A percentile compares a stretch with the other conserved stretches of the same genome.
These are phyloP conservation scores for Escarpia spicata DNA, from an alignment of 2,888 invertebrate genomes.

Conservation along the genomic window DNA sequence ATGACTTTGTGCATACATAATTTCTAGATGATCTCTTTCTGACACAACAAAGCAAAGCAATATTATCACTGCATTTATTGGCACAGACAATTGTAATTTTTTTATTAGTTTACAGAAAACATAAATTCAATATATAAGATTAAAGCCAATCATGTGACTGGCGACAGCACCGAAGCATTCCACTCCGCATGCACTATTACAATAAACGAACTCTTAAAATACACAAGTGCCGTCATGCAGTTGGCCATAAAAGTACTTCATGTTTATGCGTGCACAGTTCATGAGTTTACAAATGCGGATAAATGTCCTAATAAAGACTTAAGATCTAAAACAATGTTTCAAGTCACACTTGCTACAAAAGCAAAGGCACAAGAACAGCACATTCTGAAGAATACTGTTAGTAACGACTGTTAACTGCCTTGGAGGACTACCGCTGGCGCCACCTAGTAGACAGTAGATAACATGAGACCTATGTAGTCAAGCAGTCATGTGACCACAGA, in stretches of 20 bases:
- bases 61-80: constrained; percentile 10
- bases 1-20: no score
- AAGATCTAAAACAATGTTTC: background rate
- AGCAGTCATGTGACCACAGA: background rate
- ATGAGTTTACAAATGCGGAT: background rate
- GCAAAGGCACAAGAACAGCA: background rate
- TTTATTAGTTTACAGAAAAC: constrained; percentile 13
- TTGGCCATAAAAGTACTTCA: background rate
- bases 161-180: background rate
- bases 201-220: background rate
- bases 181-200: background rate
- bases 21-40: background rate
- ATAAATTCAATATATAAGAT: background rate
- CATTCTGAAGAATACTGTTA: constrained; percentile 2
- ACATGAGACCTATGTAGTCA: background rate
- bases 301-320: background rate
- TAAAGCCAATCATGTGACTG: background rate
- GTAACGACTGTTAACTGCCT: background rate
- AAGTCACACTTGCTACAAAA: constrained; percentile 3
- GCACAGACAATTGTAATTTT: background rate
- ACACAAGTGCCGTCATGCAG: background rate
- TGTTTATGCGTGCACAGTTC: background rate
- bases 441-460: background rate
- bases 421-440: background rate
- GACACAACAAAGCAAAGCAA: background rate